Evolutionary conservation across 2,888 invertebrate genomes (phyloP).

Genomic region (Leptinotarsa haldemani): DNA sequence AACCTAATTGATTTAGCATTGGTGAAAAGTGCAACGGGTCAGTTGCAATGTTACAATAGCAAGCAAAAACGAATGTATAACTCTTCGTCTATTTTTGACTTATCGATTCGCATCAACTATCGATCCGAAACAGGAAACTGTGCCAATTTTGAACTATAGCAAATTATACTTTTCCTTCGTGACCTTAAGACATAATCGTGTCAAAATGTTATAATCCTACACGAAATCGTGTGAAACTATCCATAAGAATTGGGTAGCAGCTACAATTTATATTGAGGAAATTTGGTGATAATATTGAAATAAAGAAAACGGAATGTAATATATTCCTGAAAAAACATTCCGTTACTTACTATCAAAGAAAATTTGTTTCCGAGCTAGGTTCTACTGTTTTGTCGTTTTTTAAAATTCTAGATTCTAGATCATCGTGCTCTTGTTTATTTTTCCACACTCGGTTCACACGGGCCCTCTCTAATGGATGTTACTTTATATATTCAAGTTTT

Average conservation of each 20-base stretch:
- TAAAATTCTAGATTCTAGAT: too few relatives aligned
- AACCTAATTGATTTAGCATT: too few relatives aligned
- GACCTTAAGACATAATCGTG: slow-evolving; percentile 12
- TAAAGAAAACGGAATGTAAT: not conserved
- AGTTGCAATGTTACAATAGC: too few relatives aligned
- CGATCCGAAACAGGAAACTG: not conserved
- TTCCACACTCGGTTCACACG: too few relatives aligned
- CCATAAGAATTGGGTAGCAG: not conserved
- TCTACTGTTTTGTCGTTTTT: too few relatives aligned
- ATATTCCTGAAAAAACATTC: not conserved
- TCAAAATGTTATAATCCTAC: not conserved
- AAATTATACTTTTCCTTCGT: slow-evolving; percentile 11
- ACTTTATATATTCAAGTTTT: too few relatives aligned
- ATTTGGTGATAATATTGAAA: not conserved
- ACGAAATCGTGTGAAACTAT: slow-evolving; percentile 11
- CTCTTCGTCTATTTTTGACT: not conserved
- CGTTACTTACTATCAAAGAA: not conserved
- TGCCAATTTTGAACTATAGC: not conserved
- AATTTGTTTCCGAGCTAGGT: too few relatives aligned
- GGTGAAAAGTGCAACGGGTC: too few relatives aligned
- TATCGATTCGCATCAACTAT: not conserved
- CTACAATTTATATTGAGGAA: not conserved
- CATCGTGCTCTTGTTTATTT: too few relatives aligned
- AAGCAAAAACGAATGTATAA: not conserved
- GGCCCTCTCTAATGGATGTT: too few relatives aligned